Base-by-base conservation (phyloP, 2,888 invertebrate genomes). In the Acronicta leporina region DNA sequence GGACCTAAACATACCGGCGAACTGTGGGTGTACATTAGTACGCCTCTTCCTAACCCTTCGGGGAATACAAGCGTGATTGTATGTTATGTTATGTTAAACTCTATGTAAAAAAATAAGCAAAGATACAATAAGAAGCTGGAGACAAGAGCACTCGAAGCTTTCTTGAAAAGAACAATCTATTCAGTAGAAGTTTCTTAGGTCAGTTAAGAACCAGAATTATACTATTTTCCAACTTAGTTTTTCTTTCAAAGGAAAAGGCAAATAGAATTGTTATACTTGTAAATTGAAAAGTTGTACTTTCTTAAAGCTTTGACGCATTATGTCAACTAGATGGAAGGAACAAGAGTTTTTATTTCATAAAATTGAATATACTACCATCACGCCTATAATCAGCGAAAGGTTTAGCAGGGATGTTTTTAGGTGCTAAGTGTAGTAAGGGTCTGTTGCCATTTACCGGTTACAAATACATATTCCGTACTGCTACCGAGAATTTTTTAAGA, bases 111-210 rank as follows among this genome's bases (percentile, higher is more conserved):
- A n/a, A 50, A 20, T 20, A 20, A 50, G 20, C 11, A n/a, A 13
- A 10, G 16, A 9, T 40, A 40, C 3, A 15, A 41, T 14, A 66
- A 66, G 40, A 61, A 66, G 46, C 43, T 27, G 40, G 33, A 61
- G 49, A 53, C 53, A 65, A 46, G 48, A 30, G 11, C 13, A 50
- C 16, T 43, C 13, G 35, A 46, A 15, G n/a, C 20, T 48, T 35
- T 27, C 15, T 44, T 62, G 55, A 66, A 66, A 35, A 66, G 56
- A 33, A 33, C 57, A 63, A 57, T 67, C 48, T 49, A 63, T 63
- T 57, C 46, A 68, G 44, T 8, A 20, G 67, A 57, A 63, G 68
- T 68, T 68, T 63, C 68, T 63, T 50, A 40, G 68, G 63, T 63
- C 46, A 48, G 48, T 44, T 35, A 45, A 47, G 67, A 67, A 30